phyloP scores from a whole-genome alignment of 2,113 vertebrate species.

The Isichthys henryi region DNA sequence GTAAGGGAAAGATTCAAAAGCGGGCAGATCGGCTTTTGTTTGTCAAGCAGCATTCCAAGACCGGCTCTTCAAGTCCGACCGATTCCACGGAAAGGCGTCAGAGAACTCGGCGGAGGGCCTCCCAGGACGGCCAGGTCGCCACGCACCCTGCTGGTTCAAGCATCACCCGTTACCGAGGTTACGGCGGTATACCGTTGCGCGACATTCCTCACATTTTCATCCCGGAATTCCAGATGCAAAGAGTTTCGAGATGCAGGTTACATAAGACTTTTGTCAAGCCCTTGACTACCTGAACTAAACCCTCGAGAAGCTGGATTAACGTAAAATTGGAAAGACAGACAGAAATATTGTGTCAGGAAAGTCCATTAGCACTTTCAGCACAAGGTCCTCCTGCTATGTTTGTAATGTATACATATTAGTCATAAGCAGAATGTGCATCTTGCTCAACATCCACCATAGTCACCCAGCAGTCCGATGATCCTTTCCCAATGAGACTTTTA shows the following conservation, averaged over 20 bases:
- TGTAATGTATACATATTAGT: slow-evolving; percentile 12
- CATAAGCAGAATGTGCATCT: neutral
- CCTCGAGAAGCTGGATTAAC: slow-evolving; percentile 28
- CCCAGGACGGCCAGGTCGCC: neutral
- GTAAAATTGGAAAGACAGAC: slow-evolving; percentile 22
- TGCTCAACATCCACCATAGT: neutral
- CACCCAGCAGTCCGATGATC: neutral
- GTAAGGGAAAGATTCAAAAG: slow-evolving; percentile 25
- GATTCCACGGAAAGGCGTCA: slow-evolving; percentile 20
- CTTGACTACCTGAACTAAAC: slow-evolving; percentile 22
- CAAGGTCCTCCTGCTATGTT: neutral
- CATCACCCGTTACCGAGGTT: neutral
- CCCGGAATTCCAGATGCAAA: neutral
- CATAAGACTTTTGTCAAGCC: slow-evolving; percentile 12
- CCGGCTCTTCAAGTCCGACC: slow-evolving; percentile 45
- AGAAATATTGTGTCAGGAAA: neutral
- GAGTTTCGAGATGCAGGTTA: slow-evolving; percentile 8
- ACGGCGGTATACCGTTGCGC: neutral
- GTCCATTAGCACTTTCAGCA: neutral
- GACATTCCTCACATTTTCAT: neutral
- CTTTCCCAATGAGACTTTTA: neutral
- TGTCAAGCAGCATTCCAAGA: slow-evolving; percentile 1
- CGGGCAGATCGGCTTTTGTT: neutral
- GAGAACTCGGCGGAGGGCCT: neutral
- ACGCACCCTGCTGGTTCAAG: neutral